Conservation (phyloP, 37 sponge, comb jelly and placozoan genomes). For the Cliona cf. orientalis region DNA sequence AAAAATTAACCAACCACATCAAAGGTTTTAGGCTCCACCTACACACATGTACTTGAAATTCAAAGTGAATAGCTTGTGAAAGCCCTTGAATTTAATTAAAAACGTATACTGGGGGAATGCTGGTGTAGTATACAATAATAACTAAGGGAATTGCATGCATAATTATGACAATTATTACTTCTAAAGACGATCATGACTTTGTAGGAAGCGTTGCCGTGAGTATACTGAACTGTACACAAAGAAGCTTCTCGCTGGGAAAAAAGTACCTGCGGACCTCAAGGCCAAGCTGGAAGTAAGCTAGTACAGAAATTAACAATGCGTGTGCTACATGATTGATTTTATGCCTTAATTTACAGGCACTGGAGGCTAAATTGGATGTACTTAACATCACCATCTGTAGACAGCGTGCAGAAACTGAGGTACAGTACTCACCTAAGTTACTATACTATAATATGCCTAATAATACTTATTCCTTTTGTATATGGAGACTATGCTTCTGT, state of each 20-base stretch:
- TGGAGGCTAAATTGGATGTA: conserved; percentile 68
- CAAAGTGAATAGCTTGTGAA: too few species aligned
- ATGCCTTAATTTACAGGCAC: conserved; percentile 28
- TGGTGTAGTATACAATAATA: too few species aligned
- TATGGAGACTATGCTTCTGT: neutral
- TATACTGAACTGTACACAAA: conserved; percentile 46
- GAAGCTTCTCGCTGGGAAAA: conserved; percentile 56
- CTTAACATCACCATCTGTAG: conserved; percentile 73
- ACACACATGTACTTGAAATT: too few species aligned
- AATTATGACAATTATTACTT: neutral
- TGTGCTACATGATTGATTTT: neutral
- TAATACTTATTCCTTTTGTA: neutral
- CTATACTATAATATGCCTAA: neutral
- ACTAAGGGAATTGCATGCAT: neutral
- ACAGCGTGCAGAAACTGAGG: conserved; percentile 65
- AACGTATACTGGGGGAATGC: too few species aligned
- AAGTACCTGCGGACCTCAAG: conserved; percentile 31
- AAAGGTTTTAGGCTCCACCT: too few species aligned
- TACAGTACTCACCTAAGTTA: neutral
- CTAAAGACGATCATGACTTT: too few species aligned
- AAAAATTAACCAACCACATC: too few species aligned
- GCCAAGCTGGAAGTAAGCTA: conserved; percentile 43
- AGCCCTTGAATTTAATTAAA: too few species aligned
- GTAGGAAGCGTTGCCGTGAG: conserved; percentile 32
- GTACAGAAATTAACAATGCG: neutral